These are phyloP conservation scores for Melanotaenia parkinsoni DNA, from an alignment of 2,797 vertebrate species.

Conservation along the genomic window DNA sequence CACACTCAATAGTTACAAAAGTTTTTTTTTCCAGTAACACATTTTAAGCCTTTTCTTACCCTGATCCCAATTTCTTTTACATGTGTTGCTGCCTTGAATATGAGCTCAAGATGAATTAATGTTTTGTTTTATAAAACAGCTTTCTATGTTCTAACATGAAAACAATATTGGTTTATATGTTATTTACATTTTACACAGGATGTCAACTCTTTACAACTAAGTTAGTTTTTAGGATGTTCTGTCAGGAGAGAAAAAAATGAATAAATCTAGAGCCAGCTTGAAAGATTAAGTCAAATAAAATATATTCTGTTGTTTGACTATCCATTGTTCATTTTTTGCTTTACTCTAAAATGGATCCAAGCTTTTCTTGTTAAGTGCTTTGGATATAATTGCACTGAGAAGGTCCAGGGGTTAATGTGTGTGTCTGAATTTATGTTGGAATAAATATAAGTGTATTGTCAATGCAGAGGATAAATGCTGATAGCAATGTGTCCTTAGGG, in stretches of 20 bases:
- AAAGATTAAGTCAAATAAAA: neutral
- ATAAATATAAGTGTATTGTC: conserved; percentile 24
- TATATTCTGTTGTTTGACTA: neutral
- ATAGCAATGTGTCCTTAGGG: conserved; percentile 15
- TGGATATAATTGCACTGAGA: conserved; percentile 4
- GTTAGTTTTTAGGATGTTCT: neutral
- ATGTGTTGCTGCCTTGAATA: neutral
- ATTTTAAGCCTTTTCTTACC: neutral
- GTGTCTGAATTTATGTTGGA: conserved; percentile 33
- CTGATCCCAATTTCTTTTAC: neutral
- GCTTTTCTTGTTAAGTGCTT: neutral
- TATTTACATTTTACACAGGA: neutral
- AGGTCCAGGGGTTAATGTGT: conserved; percentile 39
- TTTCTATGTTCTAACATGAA: neutral
- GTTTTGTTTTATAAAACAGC: neutral
- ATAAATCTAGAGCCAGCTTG: neutral
- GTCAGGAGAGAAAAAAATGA: neutral
- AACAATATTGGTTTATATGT: neutral
- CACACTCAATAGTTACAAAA: neutral
- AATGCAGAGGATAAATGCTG: conserved; percentile 12
- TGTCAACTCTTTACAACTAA: too few species aligned
- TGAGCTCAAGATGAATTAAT: neutral
- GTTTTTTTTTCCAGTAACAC: neutral
- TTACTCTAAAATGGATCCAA: conserved; percentile 5
- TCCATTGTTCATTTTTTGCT: neutral